Conservation (phyloP, 2,797 vertebrate species). For the Oreochromis mossambicus region DNA sequence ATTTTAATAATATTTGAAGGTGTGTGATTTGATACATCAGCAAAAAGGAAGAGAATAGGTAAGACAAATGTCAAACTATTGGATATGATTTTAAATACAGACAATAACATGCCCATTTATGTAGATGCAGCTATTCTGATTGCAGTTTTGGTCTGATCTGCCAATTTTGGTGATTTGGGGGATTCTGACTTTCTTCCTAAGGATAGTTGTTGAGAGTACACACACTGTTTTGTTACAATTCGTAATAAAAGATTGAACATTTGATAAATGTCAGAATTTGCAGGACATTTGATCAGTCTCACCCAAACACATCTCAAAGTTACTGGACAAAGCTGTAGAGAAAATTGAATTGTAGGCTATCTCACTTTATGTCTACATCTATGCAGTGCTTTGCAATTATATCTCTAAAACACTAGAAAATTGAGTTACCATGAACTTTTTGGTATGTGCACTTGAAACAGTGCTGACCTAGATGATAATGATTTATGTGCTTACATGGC, state of each 20-base stretch:
- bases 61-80: not conserved
- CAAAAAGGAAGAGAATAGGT: not conserved
- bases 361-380: not conserved
- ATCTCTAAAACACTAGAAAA: fast-evolving
- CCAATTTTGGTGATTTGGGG: not conserved
- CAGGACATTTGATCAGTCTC: not conserved
- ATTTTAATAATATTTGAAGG: not conserved
- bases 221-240: not conserved
- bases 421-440: not conserved
- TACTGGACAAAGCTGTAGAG: not conserved
- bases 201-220: not conserved
- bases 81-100: not conserved
- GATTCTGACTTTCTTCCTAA: not conserved
- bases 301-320: not conserved
- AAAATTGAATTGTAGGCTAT: fast-evolving
- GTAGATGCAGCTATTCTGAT: not conserved
- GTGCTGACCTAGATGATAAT: not conserved
- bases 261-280: not conserved
- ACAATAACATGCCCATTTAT: not conserved
- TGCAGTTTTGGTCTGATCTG: not conserved
- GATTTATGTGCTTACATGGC: not conserved
- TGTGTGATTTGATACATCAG: not conserved
- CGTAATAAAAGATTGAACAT: not conserved
- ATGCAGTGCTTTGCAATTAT: fast-evolving
- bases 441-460: not conserved